Base-by-base conservation (phyloP, 1,140 invertebrate species). In the Ganaspis sp. region DNA sequence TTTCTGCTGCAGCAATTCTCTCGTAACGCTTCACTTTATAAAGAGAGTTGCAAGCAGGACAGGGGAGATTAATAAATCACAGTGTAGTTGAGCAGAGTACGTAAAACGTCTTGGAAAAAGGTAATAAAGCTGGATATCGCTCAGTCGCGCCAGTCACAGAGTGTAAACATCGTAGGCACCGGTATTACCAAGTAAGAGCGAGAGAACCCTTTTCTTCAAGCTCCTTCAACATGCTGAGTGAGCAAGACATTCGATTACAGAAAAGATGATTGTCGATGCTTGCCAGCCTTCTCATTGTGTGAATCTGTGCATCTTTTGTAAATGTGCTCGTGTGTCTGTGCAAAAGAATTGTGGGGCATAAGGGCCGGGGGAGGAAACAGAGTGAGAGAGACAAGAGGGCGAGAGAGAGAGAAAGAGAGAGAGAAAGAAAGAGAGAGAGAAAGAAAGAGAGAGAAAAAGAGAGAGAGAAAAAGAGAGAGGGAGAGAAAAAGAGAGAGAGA, bases 401-500 rank as follows among this genome's bases (percentile, higher is more conserved):
- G 12, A 40, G 49, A 34, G 17, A 69, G 69, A 34, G 17, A 42
- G 53, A 75, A 74, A 21, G 69, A 69, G 45, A 70, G 78, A 73
- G 75, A 42, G 19, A 40, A 21, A 78, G 77, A 40, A 73, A 77
- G 79, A 79, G 70, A 77, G 78, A 82, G 73, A 81, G 78, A 76
- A 73, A 78, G 77, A 74, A 58, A 69, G 78, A 79, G 80, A 76
- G 34, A 77, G 73, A 71, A 34, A n/a, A n/a, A n/a, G n/a, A n/a
- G n/a, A n/a, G n/a, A n/a, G n/a, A n/a, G n/a, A n/a, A n/a, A n/a
- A n/a, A n/a, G n/a, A n/a, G n/a, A 45, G 53, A 54, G 49, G 70
- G 40, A 77, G 78, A 81, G 80, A 79, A 84, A 80, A 74, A 75
- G 83, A 76, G n/a, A n/a, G n/a, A n/a, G n/a, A n/a, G 74, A 79